Evolutionary conservation across 2,113 vertebrate genomes (phyloP).

Genomic region (Pardalotus punctatus): DNA sequence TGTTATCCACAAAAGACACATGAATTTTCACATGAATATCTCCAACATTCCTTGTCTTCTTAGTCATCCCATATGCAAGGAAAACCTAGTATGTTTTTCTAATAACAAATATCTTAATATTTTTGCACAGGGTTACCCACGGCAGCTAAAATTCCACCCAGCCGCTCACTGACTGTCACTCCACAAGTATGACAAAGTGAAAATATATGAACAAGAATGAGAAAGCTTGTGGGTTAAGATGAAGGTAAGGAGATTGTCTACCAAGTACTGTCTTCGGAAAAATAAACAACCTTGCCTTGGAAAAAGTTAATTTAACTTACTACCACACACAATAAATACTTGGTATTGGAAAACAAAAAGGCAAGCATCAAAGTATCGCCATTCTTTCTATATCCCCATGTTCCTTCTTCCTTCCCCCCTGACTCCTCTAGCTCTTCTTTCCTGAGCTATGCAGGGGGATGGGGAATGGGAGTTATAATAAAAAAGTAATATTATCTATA

Average conservation of each 20-base stretch:
- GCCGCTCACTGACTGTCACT: not conserved
- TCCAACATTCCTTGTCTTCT: not conserved
- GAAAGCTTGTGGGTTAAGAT: accelerated
- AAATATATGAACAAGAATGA: not conserved
- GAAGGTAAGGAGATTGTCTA: not conserved
- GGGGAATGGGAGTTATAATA: not conserved
- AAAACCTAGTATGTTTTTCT: not conserved
- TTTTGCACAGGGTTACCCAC: not conserved
- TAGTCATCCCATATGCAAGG: not conserved
- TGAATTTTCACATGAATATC: not conserved
- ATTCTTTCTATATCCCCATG: not conserved
- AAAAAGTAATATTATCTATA: too few relatives aligned
- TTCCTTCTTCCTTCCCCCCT: not conserved
- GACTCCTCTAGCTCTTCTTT: not conserved
- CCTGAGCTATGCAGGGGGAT: accelerated
- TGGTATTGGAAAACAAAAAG: not conserved
- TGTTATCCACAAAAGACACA: not conserved
- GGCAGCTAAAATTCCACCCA: not conserved
- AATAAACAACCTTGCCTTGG: not conserved
- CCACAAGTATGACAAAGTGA: not conserved
- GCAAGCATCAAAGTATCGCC: not conserved
- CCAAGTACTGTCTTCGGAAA: not conserved
- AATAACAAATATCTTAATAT: not conserved
- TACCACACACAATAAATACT: not conserved
- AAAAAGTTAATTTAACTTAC: not conserved